Conservation (phyloP, 2,888 invertebrate species). For the Acrobasis suavella region DNA sequence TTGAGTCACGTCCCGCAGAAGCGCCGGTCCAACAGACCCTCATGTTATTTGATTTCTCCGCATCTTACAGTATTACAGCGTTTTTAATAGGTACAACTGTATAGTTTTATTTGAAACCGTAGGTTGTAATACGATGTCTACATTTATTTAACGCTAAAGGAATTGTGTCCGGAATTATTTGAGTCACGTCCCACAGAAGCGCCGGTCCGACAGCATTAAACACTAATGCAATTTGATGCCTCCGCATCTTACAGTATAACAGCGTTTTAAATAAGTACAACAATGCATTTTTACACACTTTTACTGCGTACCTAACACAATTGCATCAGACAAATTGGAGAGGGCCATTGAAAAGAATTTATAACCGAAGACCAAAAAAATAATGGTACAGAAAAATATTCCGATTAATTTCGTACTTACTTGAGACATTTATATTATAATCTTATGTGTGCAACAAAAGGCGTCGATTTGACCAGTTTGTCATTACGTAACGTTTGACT, state of each 20-base stretch:
- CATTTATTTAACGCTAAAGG: neutral
- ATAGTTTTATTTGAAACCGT: neutral
- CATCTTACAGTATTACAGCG: conserved; percentile 9
- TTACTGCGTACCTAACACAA: no score
- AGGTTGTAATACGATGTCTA: neutral
- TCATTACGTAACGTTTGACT: no score
- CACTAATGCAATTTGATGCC: conserved; percentile 23
- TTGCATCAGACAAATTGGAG: no score
- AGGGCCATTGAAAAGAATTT: no score
- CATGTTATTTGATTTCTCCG: conserved; percentile 21
- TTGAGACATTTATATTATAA: no score
- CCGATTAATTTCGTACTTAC: no score
- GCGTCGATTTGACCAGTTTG: no score
- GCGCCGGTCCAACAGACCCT: conserved; percentile 16
- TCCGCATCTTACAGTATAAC: conserved; percentile 10
- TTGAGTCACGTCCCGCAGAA: conserved; percentile 21
- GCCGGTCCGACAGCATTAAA: conserved; percentile 17
- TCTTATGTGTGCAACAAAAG: no score
- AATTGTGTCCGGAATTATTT: conserved; percentile 6
- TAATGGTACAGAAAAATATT: no score
- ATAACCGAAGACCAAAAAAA: no score
- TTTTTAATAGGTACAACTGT: neutral
- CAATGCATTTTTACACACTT: no score
- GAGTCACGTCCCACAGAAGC: conserved; percentile 19
- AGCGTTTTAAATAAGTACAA: neutral